phyloP scores from a whole-genome alignment of 2,113 vertebrate genomes.

The Coptodon rendalli region DNA sequence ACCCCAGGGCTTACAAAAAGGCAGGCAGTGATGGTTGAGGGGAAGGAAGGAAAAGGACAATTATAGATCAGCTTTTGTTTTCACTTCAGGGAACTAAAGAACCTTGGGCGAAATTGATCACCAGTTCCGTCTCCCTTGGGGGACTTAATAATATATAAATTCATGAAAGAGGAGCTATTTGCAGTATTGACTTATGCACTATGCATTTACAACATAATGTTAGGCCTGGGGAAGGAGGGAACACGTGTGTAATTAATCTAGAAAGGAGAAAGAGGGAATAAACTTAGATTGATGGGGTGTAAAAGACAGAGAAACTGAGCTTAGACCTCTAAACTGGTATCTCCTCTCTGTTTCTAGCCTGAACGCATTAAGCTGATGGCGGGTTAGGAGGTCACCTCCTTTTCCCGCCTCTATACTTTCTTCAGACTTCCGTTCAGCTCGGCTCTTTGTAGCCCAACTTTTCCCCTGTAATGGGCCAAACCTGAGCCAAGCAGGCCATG shows the following conservation, averaged over 20 bases:
- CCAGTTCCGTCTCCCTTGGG: slow-evolving; percentile 42
- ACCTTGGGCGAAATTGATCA: slow-evolving; percentile 66
- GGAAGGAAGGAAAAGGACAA: slow-evolving; percentile 50
- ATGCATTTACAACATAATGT: slow-evolving; percentile 74
- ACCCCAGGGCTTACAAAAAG: slow-evolving; percentile 46
- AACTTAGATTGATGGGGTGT: slow-evolving; percentile 49
- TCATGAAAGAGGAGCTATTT: slow-evolving; percentile 74
- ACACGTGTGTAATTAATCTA: slow-evolving; percentile 71
- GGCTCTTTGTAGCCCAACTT: not conserved
- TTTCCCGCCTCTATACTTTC: not conserved
- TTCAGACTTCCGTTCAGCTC: not conserved
- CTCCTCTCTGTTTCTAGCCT: not conserved
- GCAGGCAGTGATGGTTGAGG: not conserved
- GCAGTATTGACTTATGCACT: slow-evolving; percentile 73
- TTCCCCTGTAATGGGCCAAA: slow-evolving; percentile 27
- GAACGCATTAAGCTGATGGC: slow-evolving; percentile 6
- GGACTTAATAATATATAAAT: slow-evolving; percentile 73
- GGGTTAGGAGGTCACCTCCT: slow-evolving; percentile 34
- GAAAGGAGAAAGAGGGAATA: slow-evolving; percentile 44
- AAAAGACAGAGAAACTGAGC: slow-evolving; percentile 29
- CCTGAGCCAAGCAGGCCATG: slow-evolving; percentile 3
- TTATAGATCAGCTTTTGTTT: slow-evolving; percentile 75
- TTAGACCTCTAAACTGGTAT: slow-evolving; percentile 1
- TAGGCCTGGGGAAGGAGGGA: slow-evolving; percentile 57
- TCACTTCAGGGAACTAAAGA: slow-evolving; percentile 63